phyloP scores from a whole-genome alignment of 2,888 invertebrate species.

The Heterodera filipjevi region DNA sequence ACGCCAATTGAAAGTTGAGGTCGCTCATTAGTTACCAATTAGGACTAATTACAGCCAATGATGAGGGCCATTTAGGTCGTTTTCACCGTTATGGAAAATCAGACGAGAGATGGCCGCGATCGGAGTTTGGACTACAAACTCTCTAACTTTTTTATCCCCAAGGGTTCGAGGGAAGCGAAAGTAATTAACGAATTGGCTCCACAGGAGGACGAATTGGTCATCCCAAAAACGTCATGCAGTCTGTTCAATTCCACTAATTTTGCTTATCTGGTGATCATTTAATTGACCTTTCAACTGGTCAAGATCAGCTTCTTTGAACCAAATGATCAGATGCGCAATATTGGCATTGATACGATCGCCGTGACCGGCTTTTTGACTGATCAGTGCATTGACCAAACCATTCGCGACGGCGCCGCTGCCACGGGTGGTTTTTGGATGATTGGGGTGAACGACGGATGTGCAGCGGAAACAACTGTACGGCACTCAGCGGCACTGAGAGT shows the following conservation, averaged over 20 bases:
- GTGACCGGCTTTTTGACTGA: conserved; percentile 27
- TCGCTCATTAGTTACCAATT: neutral
- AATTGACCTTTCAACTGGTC: neutral
- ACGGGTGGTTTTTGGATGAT: conserved; percentile 26
- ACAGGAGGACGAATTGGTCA: conserved; percentile 23
- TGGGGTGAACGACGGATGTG: conserved; percentile 13
- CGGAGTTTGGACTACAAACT: conserved; percentile 27
- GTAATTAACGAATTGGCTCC: conserved; percentile 12
- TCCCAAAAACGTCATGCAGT: conserved; percentile 28
- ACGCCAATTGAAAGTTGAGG: conserved; percentile 18
- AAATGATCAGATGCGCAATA: conserved; percentile 23
- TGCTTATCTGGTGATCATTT: conserved; percentile 20
- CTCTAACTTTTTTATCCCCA: conserved; percentile 21
- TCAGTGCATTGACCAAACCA: conserved; percentile 21
- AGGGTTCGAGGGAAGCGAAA: conserved; percentile 17
- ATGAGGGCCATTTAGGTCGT: neutral
- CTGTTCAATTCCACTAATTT: conserved; percentile 29
- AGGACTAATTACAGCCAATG: neutral
- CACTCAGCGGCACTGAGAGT: conserved; percentile 18
- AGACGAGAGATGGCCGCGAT: conserved; percentile 23
- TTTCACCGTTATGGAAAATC: conserved; percentile 24
- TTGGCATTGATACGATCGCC: conserved; percentile 24
- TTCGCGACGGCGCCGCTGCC: conserved; percentile 23
- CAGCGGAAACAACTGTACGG: conserved; percentile 4
- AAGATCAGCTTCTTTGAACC: neutral